Evolutionary conservation across 2,888 invertebrate genomes (phyloP).

Genomic region (Nudaria mundana): DNA sequence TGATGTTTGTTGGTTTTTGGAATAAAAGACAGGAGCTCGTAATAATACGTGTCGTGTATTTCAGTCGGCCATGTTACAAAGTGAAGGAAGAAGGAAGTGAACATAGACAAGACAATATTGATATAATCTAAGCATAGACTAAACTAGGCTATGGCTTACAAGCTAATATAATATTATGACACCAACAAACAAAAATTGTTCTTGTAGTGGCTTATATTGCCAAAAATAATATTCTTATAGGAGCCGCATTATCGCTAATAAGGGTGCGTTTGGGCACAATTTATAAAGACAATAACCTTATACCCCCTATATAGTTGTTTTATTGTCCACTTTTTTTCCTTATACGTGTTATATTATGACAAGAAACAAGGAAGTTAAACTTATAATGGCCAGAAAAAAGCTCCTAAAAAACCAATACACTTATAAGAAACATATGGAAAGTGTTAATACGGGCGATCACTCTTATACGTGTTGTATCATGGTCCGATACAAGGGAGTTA

Average conservation of each 20-base stretch:
- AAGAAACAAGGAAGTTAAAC: conserved; percentile 8
- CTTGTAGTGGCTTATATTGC: background rate
- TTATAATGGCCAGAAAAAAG: conserved; percentile 4
- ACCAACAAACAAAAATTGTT: background rate
- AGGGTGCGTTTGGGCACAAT: conserved; percentile 12
- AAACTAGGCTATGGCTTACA: too few species aligned
- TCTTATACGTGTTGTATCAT: conserved; percentile 11
- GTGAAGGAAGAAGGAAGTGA: too few species aligned
- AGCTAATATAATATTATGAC: too few species aligned
- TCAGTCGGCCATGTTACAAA: too few species aligned
- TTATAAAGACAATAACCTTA: conserved; percentile 7
- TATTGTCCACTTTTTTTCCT: conserved; percentile 7
- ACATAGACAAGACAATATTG: too few species aligned
- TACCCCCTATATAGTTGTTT: conserved; percentile 4
- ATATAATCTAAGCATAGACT: too few species aligned
- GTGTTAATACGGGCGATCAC: conserved; percentile 6
- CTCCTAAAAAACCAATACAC: conserved; percentile 5
- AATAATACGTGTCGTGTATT: too few species aligned
- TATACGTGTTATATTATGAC: conserved; percentile 6
- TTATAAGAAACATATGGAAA: conserved; percentile 5
- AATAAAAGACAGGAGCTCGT: too few species aligned
- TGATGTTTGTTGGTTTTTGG: too few species aligned
- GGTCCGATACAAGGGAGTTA: conserved; percentile 2
- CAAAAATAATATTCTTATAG: conserved; percentile 6
- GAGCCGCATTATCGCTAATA: conserved; percentile 8